These are phyloP conservation scores for Amphipyra tragopoginis DNA, from an alignment of 2,888 invertebrate genomes.

Conservation along the genomic window DNA sequence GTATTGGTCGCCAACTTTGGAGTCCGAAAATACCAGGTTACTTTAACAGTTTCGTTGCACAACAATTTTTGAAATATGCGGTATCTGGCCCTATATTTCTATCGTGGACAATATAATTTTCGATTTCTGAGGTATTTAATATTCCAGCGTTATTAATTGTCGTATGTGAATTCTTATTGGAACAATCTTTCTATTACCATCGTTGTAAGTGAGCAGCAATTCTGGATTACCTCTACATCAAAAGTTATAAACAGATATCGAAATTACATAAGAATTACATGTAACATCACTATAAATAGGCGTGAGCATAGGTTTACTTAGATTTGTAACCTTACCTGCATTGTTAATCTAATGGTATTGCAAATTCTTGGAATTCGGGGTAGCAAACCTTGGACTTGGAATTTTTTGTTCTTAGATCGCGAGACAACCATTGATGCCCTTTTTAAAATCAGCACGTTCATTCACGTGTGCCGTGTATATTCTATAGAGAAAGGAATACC, in stretches of 20 bases:
- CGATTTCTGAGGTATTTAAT: neutral
- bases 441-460: constrained; percentile 17
- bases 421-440: neutral
- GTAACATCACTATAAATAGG: constrained; percentile 48
- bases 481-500: constrained; percentile 12
- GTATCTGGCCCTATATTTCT: neutral
- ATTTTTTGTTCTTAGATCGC: neutral
- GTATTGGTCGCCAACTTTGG: constrained; percentile 52
- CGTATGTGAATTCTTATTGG: neutral
- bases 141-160: neutral
- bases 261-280: constrained; percentile 19
- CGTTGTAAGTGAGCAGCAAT: neutral
- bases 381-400: neutral
- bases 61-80: constrained; percentile 1
- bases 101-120: too few relatives aligned
- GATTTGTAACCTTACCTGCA: constrained; percentile 26
- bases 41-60: constrained; percentile 17
- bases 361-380: constrained; percentile 35
- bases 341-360: constrained; percentile 10
- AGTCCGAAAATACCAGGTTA: constrained; percentile 46
- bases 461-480: constrained; percentile 10
- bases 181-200: neutral
- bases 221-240: constrained; percentile 9
- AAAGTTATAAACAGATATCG: constrained; percentile 15
- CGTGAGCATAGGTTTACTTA: constrained; percentile 24